Evolutionary conservation across 2,797 vertebrate genomes (phyloP), one percentile per base, ranked within the genome.

Genomic region (Falco novaeseelandiae): DNA sequence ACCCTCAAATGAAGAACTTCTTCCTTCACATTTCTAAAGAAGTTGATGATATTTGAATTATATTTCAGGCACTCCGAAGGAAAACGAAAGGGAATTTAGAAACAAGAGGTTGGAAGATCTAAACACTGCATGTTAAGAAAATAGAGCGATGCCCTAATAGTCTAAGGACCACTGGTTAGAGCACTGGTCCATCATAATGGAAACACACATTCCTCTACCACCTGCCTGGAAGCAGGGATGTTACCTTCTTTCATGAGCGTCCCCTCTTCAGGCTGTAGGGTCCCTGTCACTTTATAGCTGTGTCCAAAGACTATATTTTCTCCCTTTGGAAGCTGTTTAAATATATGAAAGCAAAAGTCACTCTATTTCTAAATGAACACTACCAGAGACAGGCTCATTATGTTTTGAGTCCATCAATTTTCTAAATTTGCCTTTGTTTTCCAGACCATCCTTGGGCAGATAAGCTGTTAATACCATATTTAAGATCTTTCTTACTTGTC

Each of bases 181-280:
- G 11, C 38, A 42, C 17, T 59, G 3, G 1, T 36, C 34, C 0
- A 1, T 0, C 0, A 59, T 23, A 42, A 8, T 54, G 46, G 38
- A 74, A 74, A 58, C 10, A 29, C 40, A 12, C 0, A 0, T 59
- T 69, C 19, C 16, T 58, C 26, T n/a, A 46, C 14, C 8, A 29
- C 23, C n/a, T 49, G 8, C 16, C 23, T 2, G 1, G 49, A 20
- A 67, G 42, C 7, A 69, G n/a, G 38, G n/a, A 19, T 46, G 40
- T 14, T 32, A 71, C 12, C 8, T 10, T 36, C 44, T 59, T 30
- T 14, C 2, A 2, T n/a, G 10, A 48, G 3, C 1, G 3, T 21
- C 44, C 29, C 73, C 22, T 29, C 21, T 1, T 15, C 18, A 25
- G 44, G 14, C 44, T 87, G 10, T 57, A 71, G 5, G 4, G 20